phyloP scores from a whole-genome alignment of 2,888 invertebrate genomes.

The Rutpela maculata region DNA sequence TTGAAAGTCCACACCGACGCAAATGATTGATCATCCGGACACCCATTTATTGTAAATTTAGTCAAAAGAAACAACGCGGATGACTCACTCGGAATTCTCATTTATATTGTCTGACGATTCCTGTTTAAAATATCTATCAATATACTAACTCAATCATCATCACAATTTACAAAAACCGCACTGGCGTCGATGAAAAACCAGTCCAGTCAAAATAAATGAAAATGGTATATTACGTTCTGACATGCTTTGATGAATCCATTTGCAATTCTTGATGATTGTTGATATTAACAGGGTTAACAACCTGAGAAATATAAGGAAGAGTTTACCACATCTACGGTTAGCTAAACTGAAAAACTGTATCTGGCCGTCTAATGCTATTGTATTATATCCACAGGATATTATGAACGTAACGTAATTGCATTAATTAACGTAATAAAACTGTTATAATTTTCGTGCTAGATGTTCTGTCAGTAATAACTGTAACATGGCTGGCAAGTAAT shows the following conservation, averaged over 20 bases:
- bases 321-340: constrained; percentile 41
- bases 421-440: constrained; percentile 13
- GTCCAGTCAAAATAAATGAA: not conserved
- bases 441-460: not conserved
- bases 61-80: no score
- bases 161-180: no score
- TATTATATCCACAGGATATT: constrained; percentile 20
- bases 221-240: not conserved
- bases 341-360: constrained; percentile 49
- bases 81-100: no score
- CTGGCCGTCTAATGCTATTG: constrained; percentile 21
- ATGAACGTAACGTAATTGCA: constrained; percentile 5
- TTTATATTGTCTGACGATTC: no score
- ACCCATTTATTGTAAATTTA: no score
- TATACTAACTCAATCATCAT: no score
- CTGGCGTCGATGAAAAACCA: not conserved
- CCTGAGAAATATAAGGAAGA: constrained; percentile 46
- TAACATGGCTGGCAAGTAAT: not conserved
- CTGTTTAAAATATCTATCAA: no score
- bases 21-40: no score
- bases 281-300: constrained; percentile 45
- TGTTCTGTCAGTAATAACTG: not conserved
- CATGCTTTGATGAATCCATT: not conserved
- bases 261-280: not conserved
- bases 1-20: no score